Conservation (phyloP, 1,140 invertebrate genomes). For the Vollenhovia emeryi region DNA sequence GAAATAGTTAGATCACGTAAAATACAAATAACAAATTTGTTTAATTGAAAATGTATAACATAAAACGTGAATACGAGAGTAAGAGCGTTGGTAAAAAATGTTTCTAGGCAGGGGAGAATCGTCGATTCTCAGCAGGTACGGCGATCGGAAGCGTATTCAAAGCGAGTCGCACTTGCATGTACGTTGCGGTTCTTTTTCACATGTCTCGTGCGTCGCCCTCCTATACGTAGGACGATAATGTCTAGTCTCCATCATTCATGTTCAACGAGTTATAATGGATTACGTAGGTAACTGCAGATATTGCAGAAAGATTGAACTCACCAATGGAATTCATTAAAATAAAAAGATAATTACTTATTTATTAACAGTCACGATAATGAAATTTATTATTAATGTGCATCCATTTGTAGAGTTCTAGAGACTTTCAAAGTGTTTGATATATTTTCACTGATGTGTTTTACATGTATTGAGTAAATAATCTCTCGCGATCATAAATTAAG, state of each 20-base stretch:
- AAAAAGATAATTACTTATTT: not conserved
- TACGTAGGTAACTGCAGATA: not conserved
- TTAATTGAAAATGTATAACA: not conserved
- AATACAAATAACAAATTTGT: too few relatives aligned
- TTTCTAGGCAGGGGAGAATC: slow-evolving; percentile 29
- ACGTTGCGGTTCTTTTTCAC: slow-evolving; percentile 57
- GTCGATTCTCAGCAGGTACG: slow-evolving; percentile 73
- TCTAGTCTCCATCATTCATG: too few relatives aligned
- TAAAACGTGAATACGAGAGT: not conserved
- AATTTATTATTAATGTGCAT: not conserved
- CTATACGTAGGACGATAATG: slow-evolving; percentile 75
- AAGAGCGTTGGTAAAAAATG: not conserved
- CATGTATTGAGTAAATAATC: not conserved
- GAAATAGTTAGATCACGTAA: too few relatives aligned
- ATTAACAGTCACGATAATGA: not conserved
- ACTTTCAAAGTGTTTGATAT: not conserved
- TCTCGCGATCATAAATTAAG: not conserved
- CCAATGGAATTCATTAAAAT: not conserved
- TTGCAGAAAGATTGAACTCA: not conserved
- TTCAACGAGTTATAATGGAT: not conserved
- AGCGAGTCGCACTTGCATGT: slow-evolving; percentile 76
- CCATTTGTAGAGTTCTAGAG: not conserved
- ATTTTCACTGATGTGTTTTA: not conserved
- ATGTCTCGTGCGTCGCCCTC: slow-evolving; percentile 38
- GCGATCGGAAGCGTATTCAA: slow-evolving; percentile 79